Evolutionary conservation across 2,888 invertebrate genomes (phyloP), one percentile per base, ranked within the genome.

Genomic region (Athalia rosae): DNA sequence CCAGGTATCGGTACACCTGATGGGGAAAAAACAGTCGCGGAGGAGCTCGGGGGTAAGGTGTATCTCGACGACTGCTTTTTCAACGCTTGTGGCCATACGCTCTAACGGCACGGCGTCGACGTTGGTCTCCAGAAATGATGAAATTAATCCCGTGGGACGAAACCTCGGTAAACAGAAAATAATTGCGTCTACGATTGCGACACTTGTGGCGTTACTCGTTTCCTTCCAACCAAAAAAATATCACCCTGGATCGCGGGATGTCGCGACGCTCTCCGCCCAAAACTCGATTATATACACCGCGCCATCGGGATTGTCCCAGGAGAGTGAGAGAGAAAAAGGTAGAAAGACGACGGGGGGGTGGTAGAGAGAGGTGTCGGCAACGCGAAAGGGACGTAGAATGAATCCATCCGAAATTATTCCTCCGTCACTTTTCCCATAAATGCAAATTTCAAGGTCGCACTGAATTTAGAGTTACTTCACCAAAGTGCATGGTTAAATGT

Each of bases 281-380:
- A 58, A 71, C 71, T 71, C 43, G 71, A 71, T 71, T 58, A 71
- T n/a, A n/a, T n/a, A n/a, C n/a, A n/a, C n/a, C n/a, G n/a, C 58
- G 58, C 71, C 71, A 58, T 71, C 71, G 71, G 71, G 45, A 71
- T 56, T 71, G 56, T 71, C 71, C 71, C 71, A 43, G 58, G 71
- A 71, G 71, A 71, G 43, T 8, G 13, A 58, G 56, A 71, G 56
- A 45, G 4, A 7, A n/a, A 4, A 4, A 53, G 11, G n/a, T 8
- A 53, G 53, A 53, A 53, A 53, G 11, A 9, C 9, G 11, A 11
- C 7, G n/a, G 7, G 45, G 71, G 56, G 41, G 28, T 50, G 11
- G 28, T 45, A 50, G 67, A 45, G 9, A 43, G 43, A 58, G n/a
- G 43, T 45, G 43, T 58, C 11, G 71, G 15, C 45, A 71, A 43